Evolutionary conservation across 1,140 invertebrate species (phyloP), one percentile per base, ranked within the genome.

Genomic region (Zophobas atratus): DNA sequence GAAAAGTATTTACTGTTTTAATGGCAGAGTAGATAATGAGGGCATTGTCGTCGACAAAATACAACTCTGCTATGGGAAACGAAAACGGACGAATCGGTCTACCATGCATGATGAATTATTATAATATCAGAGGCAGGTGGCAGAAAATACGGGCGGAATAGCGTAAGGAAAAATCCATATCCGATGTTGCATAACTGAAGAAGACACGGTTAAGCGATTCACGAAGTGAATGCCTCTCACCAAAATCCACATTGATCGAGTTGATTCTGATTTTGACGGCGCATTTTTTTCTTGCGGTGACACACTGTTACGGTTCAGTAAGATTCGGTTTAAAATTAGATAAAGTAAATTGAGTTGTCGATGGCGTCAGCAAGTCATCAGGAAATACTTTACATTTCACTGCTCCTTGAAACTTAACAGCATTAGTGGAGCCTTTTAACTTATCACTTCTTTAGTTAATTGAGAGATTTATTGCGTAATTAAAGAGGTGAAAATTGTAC

Each of bases 41-140:
- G 60, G n/a, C 60, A 67, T 67, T 67, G 60, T 67, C 60, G 60
- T 67, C 60, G 43, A 51, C 49, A 20, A 20, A 51, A 51, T 51
- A 51, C 6, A 51, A 51, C 49, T 51, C 49, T n/a, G 43, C 60
- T 38, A 67, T 67, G 60, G 60, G 60, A 67, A 67, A 67, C 43
- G 57, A 39, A 63, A 63, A 63, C 38, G 39, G 43, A 67, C 60
- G 60, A 48, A 67, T 67, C 60, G 60, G 60, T 67, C 60, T 67
- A 67, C 60, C 39, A 43, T 67, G 60, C 60, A 67, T 67, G 60
- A 67, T 67, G 60, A 67, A 67, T 67, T 67, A 67, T 67, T 67
- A 67, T 43, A 67, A 67, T 67, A 67, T 43, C 60, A 5, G 20
- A 43, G 60, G 39, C 60, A 67, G 60, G 60, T 67, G 60, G 60